A percentile compares a stretch with the other conserved stretches of the same genome.
These are phyloP conservation scores for Tachycineta bicolor DNA, from an alignment of 2,113 vertebrate genomes.

Conservation along the genomic window DNA sequence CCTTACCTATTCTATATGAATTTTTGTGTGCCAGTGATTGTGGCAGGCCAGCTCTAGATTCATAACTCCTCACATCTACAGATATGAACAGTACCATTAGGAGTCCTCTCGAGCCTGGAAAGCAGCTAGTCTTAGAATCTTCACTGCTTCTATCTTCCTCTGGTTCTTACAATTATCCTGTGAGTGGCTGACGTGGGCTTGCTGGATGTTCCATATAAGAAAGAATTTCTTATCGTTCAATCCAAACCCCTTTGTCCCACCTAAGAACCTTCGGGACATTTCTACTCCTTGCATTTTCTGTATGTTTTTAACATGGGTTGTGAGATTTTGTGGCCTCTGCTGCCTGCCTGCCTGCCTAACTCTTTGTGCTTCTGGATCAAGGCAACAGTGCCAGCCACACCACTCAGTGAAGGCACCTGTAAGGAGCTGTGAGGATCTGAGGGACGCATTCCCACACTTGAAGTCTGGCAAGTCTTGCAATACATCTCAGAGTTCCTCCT, in stretches of 20 bases:
- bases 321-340: neutral
- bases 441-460: neutral
- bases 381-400: neutral
- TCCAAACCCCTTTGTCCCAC: neutral
- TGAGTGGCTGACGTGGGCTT: neutral
- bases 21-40: neutral
- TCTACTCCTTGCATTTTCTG: neutral
- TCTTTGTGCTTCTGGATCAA: neutral
- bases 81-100: neutral
- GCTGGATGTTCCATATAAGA: neutral
- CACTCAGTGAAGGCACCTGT: neutral
- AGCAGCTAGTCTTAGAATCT: neutral
- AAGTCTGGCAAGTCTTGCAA: neutral
- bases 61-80: neutral
- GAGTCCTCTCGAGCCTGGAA: slow-evolving; percentile 12
- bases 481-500: neutral
- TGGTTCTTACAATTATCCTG: neutral
- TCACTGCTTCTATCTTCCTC: neutral
- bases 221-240: neutral
- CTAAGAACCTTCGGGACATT: neutral
- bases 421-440: neutral
- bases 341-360: neutral
- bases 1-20: neutral
- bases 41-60: neutral
- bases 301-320: neutral